Base-by-base conservation (phyloP, 1,140 invertebrate genomes). In the Augochlora pura region DNA sequence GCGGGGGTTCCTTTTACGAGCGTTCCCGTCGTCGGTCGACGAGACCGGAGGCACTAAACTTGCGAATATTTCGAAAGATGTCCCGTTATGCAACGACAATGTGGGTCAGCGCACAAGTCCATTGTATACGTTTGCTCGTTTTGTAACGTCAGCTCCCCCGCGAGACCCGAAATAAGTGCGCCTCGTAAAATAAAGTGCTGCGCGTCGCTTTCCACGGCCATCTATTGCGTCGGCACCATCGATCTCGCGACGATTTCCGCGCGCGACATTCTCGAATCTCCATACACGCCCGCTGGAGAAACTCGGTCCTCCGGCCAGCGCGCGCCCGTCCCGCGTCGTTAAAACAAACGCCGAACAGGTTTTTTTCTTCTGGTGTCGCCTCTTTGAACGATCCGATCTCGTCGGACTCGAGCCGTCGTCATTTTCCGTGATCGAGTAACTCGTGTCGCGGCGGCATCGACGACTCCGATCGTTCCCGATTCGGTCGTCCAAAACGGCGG, bases 1-100 rank as follows among this genome's bases (percentile, higher is more conserved):
- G 72, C 72, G 75, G 73, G 85, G 80, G 73, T 85, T 86, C 77
- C 74, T 76, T 88, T 88, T 89, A 89, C 88, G 87, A 89, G 80
- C 81, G 71, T 77, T 77, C 71, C 81, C 66, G 73, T 85, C 69
- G 73, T 86, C 82, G 73, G 52, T 68, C 54, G 77, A 86, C 84
- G 81, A 70, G 71, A 65, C 69, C 71, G 39, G 71, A 82, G 72
- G 82, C 82, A 80, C 77, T 90, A 89, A 90, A 89, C 84, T 84
- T 81, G 81, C 85, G 80, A 91, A 90, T 90, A 90, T 89, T 90
- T 88, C 83, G 83, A 85, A 87, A 90, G 85, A 54, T 83, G 80
- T 87, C 80, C 89, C 88, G 88, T 90, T 91, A 88, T 86, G 87
- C 88, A 91, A 91, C 88, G 86, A 90, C 88, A 90, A 91, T 91